Base-by-base conservation (phyloP, 2,888 invertebrate genomes). In the Arctia plantaginis region DNA sequence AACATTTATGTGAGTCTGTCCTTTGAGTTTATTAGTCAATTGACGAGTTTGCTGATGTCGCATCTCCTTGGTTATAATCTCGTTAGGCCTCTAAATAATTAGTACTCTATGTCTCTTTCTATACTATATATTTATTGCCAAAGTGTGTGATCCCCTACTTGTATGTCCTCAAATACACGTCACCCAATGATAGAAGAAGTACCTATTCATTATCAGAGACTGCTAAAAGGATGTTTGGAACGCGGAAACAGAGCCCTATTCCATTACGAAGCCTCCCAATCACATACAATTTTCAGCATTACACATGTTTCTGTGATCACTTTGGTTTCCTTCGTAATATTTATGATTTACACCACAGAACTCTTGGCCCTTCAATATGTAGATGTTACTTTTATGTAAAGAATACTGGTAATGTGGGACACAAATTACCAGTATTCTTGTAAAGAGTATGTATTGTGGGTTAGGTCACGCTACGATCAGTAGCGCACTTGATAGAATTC, bases 1-100 rank as follows among this genome's bases (percentile, higher is more conserved):
- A 82, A 80, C 74, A 79, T 81, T 77, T 33, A 81, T 81, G 70
- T 64, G 27, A 18, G 71, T 59, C 76, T 70, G 67, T 35, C 76
- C 66, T 77, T 78, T 75, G 51, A 64, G 68, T 81, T 71, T 27
- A 73, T 73, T 80, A 65, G 39, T 69, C 35, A 23, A 66, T 65
- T 73, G 69, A 73, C 66, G 27, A 69, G 66, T 65, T 69, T 13
- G 30, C 55, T 73, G 35, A 62, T 62, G 35, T 73, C 27, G 8
- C 27, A 30, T 65, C 69, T 41, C 55, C 73, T 30, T 13, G 41
- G 39, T 47, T 20, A 47, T 23, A 47, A 20, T 20, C 69, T 59
- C 8, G 51, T 55, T 20, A 55, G n/a, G 51, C n/a, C 7, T 23
- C n/a, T 39, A 39, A 39, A 6, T 55, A 55, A 55, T n/a, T 55